Percentiles rank a stretch among this genome's conserved stretches.
phyloP scores from a whole-genome alignment of 2,113 vertebrate genomes.

The Seriola aureovittata region DNA sequence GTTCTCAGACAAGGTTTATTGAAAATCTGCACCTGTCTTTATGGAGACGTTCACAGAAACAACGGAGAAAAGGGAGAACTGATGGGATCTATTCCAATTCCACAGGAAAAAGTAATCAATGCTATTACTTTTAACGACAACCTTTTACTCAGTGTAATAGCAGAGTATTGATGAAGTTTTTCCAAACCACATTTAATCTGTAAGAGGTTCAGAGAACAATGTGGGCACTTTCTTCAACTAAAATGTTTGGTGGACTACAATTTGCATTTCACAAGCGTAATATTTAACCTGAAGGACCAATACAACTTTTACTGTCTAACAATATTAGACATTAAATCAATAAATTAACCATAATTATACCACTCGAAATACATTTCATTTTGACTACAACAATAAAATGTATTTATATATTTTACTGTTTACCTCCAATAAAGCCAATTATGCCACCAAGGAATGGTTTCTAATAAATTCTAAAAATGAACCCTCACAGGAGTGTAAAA shows the following conservation, averaged over 20 bases:
- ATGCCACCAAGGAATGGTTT: not conserved
- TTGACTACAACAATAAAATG: not conserved
- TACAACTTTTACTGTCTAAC: conserved; percentile 1
- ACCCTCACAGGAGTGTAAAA: not conserved
- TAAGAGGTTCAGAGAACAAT: not conserved
- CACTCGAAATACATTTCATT: conserved; percentile 2
- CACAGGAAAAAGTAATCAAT: conserved; percentile 16
- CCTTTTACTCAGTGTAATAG: not conserved
- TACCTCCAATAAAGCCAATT: not conserved
- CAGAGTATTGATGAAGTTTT: conserved; percentile 26
- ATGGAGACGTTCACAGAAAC: conserved; percentile 8
- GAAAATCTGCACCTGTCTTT: conserved; percentile 52
- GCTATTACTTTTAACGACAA: conserved; percentile 28
- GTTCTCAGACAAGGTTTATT: conserved; percentile 18
- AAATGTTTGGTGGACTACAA: not conserved
- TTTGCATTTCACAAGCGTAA: not conserved
- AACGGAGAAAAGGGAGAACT: conserved; percentile 2
- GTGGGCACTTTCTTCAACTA: not conserved
- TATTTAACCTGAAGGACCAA: conserved; percentile 12
- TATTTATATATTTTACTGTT: not conserved
- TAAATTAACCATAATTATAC: not conserved
- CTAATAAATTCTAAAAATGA: not conserved
- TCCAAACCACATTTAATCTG: not conserved
- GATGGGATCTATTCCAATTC: conserved; percentile 19
- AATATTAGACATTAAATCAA: conserved; percentile 1